Evolutionary conservation across 2,888 invertebrate genomes (phyloP), one percentile per base, ranked within the genome.

Genomic region (Hirtodrosophila confusa): DNA sequence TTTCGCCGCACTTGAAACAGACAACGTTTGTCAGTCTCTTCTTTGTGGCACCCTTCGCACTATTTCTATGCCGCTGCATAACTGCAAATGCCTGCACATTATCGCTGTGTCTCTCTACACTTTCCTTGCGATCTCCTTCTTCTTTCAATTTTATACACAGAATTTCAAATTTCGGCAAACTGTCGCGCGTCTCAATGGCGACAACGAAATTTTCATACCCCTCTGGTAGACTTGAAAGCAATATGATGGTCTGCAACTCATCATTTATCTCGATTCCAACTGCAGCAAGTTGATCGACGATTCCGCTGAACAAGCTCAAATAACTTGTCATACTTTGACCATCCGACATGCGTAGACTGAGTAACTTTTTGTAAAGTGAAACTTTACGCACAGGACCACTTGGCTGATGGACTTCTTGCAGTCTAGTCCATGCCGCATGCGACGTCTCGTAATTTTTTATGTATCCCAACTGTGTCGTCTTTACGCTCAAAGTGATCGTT

Each of bases 161-260:
- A 44, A 50, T 50, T 50, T 50, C 44, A 23, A 50, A 44, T 5
- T 12, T 17, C 9, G 58, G 49, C 37, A 50, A 36, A 10, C 4
- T 43, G 36, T 49, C 49, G 36, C 48, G 12, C 43, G 36, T 23
- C 36, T 57, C 36, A 37, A 56, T 49, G 27, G 48, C 49, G 43
- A 43, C 49, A 47, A 43, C 43, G 10, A 49, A 57, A 36, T 29
- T 49, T 7, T 57, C 48, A 24, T 40, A 43, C 10, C 24, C n/a
- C 27, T 44, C 11, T 39, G 37, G 45, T 3, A 55, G 31, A 12
- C 55, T 55, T 3, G 55, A 37, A 7, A 55, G 31, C 17, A 55
- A 39, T 11, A 55, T 45, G 2, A 39, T 45, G 6, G 12, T 29
- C 27, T 39, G 11, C 0, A 49, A 9, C 6, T 49, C 12, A 7